phyloP scores from a whole-genome alignment of 1,140 invertebrate genomes.

The Theocolax elegans region DNA sequence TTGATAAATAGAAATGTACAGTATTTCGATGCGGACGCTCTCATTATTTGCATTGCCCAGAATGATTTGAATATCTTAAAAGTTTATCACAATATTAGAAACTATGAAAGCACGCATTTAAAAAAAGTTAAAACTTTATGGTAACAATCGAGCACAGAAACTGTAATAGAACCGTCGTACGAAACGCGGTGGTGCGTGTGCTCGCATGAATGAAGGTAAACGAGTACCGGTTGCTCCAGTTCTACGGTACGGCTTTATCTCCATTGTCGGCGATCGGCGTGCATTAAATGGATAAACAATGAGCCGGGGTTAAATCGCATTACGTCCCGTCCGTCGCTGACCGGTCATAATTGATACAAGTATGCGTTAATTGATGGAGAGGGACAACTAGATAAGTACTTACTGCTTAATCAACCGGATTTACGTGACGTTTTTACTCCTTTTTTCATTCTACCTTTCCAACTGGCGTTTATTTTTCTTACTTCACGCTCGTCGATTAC shows the following conservation, averaged over 20 bases:
- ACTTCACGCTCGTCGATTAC: no score
- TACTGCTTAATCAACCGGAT: background rate
- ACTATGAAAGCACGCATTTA: no score
- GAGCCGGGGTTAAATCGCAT: constrained; percentile 2
- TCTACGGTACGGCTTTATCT: background rate
- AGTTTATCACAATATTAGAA: no score
- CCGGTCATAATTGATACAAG: background rate
- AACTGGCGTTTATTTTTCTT: no score
- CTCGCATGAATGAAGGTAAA: background rate
- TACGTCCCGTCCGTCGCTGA: background rate
- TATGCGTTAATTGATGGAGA: constrained; percentile 3
- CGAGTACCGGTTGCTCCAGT: constrained; percentile 21
- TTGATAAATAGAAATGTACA: no score
- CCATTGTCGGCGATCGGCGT: background rate
- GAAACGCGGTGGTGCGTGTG: background rate
- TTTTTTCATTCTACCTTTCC: no score
- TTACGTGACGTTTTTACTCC: background rate
- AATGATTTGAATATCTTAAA: no score
- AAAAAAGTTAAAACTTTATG: no score
- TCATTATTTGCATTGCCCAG: no score
- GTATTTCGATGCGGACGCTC: no score
- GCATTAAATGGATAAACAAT: constrained; percentile 29
- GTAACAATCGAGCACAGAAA: background rate
- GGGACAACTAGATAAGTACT: constrained; percentile 10
- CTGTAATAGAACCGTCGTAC: background rate